Base-by-base conservation (phyloP, 2,888 invertebrate genomes). In the Metacarcinus magister region DNA sequence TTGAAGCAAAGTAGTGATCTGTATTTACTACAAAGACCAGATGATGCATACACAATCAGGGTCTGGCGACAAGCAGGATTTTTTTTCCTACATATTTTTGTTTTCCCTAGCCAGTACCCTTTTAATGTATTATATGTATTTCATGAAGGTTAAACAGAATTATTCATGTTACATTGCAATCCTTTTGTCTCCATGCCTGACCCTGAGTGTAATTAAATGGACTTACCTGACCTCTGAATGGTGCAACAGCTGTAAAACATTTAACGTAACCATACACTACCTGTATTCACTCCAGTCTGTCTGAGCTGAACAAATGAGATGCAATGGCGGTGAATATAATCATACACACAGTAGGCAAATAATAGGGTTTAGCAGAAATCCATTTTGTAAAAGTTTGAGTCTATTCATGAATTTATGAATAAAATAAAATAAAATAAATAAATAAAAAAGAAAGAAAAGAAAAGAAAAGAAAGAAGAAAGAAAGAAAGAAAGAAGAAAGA, bases 161-260 rank as follows among this genome's bases (percentile, higher is more conserved):
- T 28, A 75, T 54, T 8, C 3, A 54, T 54, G 54, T 54, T 54
- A 54, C 54, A 16, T 16, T 75, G 75, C 75, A 75, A 75, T 75
- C 75, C 28, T n/a, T 75, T 75, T 28, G 75, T 75, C 75, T 28
- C n/a, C 75, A 28, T 75, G 75, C 75, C 28, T 75, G 75, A 75
- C 28, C 75, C 75, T n/a, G 23, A 75, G 75, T 75, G n/a, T 75
- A 5, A 28, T 28, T 75, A 75, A 4, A 75, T 75, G 75, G 8
- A 60, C 75, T 75, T 75, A 75, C 75, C 75, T 75, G n/a, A n/a
- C n/a, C n/a, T n/a, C n/a, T n/a, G 28, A 75, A 75, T 75, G 28
- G 75, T 75, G 75, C 28, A 75, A 8, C 4, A 75, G 28, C 75
- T 75, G 28, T 75, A 75, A 75, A 10, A 75, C 28, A 75, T 8